These are phyloP conservation scores for Heterohyrax brucei DNA, from an alignment of 2,797 vertebrate genomes.

Conservation along the genomic window DNA sequence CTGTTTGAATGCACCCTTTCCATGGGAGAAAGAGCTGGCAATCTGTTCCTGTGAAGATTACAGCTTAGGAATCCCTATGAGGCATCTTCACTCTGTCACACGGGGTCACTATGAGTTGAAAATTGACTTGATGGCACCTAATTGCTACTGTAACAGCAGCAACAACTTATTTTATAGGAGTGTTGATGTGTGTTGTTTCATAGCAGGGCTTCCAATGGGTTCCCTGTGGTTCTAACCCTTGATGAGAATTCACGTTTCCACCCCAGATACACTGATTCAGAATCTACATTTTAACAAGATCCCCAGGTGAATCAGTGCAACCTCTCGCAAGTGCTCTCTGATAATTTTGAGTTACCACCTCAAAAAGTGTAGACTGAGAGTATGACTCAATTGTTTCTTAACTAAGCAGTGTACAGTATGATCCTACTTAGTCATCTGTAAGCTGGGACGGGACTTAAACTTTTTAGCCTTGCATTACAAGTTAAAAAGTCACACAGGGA, in stretches of 20 bases:
- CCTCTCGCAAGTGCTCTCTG: conserved; percentile 70
- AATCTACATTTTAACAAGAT: too few relatives aligned
- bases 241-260: too few relatives aligned
- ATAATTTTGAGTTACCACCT: conserved; percentile 74
- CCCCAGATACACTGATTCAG: too few relatives aligned
- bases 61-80: not conserved
- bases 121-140: not conserved
- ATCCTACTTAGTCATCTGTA: conserved; percentile 75
- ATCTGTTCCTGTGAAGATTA: too few relatives aligned
- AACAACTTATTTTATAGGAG: not conserved
- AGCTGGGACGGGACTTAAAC: conserved; percentile 33
- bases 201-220: not conserved
- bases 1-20: too few relatives aligned
- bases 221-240: too few relatives aligned
- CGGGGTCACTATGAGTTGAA: not conserved
- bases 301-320: not conserved
- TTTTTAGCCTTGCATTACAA: conserved; percentile 49
- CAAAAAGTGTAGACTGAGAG: conserved; percentile 60
- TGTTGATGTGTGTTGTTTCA: conserved; percentile 48
- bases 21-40: too few relatives aligned
- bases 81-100: not conserved
- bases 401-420: conserved; percentile 39
- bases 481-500: conserved; percentile 60
- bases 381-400: conserved; percentile 78
- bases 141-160: not conserved